These are phyloP conservation scores for Cricetomys ansorgei DNA, from an alignment of 2,113 vertebrate species.

Conservation along the genomic window DNA sequence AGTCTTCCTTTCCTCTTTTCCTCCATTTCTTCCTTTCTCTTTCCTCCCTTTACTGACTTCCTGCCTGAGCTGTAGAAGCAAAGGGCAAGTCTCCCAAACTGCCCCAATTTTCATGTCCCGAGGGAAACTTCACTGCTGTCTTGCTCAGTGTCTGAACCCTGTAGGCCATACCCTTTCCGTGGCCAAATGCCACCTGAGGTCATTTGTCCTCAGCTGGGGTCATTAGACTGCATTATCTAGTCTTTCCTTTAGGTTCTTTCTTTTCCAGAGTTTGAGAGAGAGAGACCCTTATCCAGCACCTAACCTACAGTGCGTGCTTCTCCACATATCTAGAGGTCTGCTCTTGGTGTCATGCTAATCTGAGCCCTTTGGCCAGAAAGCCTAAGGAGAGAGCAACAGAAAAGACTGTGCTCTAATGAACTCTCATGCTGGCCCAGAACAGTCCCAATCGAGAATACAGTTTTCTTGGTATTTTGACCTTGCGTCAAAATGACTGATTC, in stretches of 20 bases:
- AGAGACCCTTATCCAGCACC: background rate
- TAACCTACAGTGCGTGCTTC: background rate
- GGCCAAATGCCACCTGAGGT: background rate
- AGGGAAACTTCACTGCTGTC: background rate
- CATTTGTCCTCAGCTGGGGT: background rate
- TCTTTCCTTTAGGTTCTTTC: background rate
- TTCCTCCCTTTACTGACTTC: background rate
- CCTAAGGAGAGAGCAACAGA: slow-evolving; percentile 6
- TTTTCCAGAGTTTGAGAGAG: background rate
- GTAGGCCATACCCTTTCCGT: background rate
- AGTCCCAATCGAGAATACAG: slow-evolving; percentile 67
- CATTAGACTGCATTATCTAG: background rate
- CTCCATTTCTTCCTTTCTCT: background rate
- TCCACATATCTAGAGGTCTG: background rate
- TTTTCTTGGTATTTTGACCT: slow-evolving; percentile 81
- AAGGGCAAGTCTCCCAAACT: background rate
- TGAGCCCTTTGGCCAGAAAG: background rate
- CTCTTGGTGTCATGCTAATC: background rate
- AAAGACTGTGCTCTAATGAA: slow-evolving; percentile 49
- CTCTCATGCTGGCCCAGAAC: slow-evolving; percentile 58
- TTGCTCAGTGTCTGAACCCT: background rate
- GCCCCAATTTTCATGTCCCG: background rate
- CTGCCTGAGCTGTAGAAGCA: background rate
- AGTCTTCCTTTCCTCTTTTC: background rate
- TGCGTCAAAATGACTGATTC: slow-evolving; percentile 75